A percentile compares a stretch with the other conserved stretches of the same genome.
Conservation (phyloP, 2,113 vertebrate genomes). For the Balaeniceps rex region DNA sequence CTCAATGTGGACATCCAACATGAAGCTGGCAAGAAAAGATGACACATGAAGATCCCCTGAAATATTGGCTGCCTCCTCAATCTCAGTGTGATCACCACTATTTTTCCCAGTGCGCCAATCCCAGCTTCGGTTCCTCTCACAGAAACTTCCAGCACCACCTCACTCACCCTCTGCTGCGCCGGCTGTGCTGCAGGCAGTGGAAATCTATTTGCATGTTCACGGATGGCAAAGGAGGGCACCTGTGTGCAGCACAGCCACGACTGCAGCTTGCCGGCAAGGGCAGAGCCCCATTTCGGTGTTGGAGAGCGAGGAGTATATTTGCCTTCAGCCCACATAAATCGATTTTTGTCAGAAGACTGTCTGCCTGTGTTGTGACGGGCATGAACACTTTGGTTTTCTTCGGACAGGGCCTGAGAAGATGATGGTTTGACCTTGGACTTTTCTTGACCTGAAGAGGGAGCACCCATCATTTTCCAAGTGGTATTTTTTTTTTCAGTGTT, state of each 20-base stretch:
- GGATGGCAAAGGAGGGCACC: neutral
- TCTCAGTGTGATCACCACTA: neutral
- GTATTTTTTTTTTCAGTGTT: no score
- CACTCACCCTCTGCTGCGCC: neutral
- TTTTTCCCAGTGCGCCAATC: fast-evolving
- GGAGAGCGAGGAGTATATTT: fast-evolving
- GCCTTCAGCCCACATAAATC: neutral
- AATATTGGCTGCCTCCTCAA: neutral
- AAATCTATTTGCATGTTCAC: neutral
- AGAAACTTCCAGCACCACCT: neutral
- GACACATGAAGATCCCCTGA: neutral
- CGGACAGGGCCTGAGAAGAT: neutral
- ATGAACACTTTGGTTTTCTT: neutral
- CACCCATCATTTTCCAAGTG: neutral
- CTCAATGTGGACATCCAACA: neutral
- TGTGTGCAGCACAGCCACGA: neutral
- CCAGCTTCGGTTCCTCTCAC: neutral
- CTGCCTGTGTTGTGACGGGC: neutral
- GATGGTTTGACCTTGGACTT: neutral
- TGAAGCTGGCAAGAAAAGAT: neutral
- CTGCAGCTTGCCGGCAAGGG: neutral
- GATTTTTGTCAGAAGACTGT: neutral
- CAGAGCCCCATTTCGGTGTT: neutral
- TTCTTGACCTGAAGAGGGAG: neutral
- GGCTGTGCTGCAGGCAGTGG: neutral